Evolutionary conservation across 2,113 vertebrate species (phyloP).

Genomic region (Ophthalmolycus amberensis): DNA sequence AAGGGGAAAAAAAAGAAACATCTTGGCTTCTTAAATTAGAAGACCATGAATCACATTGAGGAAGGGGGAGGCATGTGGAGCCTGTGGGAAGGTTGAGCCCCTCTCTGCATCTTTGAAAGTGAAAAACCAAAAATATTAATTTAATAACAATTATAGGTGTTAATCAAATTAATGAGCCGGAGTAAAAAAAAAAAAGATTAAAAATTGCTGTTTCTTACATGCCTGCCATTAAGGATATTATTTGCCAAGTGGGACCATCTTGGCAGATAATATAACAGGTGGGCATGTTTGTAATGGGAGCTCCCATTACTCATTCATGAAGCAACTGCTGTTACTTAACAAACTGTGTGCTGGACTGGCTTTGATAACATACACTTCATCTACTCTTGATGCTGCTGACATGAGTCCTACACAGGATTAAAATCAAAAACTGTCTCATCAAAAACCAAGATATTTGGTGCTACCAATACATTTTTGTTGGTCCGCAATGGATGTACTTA

Average conservation of each 20-base stretch:
- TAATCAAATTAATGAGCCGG: conserved; percentile 72
- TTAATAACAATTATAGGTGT: conserved; percentile 65
- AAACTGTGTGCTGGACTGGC: neutral
- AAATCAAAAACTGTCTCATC: neutral
- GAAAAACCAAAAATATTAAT: conserved; percentile 67
- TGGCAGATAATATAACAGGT: conserved; percentile 46
- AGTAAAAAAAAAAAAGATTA: conserved; percentile 47
- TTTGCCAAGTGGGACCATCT: conserved; percentile 43
- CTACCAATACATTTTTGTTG: neutral
- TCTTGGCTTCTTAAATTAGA: conserved; percentile 70
- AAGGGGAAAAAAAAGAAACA: conserved; percentile 2
- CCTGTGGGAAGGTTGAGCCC: conserved; percentile 73
- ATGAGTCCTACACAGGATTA: neutral
- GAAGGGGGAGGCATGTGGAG: conserved; percentile 47
- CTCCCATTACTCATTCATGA: conserved; percentile 23
- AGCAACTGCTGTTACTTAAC: conserved; percentile 4
- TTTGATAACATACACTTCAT: conserved; percentile 27
- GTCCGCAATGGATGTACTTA: neutral
- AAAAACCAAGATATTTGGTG: neutral
- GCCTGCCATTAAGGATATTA: conserved; percentile 13
- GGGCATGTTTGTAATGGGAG: conserved; percentile 6
- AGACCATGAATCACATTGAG: conserved; percentile 68
- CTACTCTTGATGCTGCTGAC: conserved; percentile 16
- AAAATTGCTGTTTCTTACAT: conserved; percentile 42
- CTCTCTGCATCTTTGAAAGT: conserved; percentile 56